Evolutionary conservation across 1,140 invertebrate genomes (phyloP).

Genomic region (Papilio polyxenes): DNA sequence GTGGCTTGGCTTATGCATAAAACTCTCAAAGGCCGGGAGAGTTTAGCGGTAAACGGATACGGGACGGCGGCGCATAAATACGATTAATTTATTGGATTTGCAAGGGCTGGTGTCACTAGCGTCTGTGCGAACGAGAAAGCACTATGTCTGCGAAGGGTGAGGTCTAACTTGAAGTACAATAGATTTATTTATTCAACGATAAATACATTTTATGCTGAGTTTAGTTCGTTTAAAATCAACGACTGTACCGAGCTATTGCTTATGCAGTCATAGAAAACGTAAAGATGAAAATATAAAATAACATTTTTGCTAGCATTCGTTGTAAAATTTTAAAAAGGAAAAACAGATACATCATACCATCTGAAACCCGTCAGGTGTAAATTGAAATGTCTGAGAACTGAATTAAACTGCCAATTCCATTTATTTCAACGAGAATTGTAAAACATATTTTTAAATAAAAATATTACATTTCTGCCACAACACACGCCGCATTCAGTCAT

Average conservation of each 20-base stretch:
- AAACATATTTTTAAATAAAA: too few species aligned
- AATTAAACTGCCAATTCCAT: not conserved
- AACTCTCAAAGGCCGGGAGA: not conserved
- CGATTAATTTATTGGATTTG: conserved; percentile 33
- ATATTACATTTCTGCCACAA: too few species aligned
- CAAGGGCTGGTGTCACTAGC: conserved; percentile 24
- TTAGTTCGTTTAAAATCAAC: not conserved
- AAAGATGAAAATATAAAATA: not conserved
- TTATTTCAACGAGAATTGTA: too few species aligned
- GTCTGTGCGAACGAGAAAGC: conserved; percentile 3
- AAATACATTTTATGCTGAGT: not conserved
- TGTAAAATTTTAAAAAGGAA: not conserved
- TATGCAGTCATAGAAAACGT: not conserved
- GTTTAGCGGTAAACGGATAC: conserved; percentile 27
- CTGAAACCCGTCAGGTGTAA: not conserved
- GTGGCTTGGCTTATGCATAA: not conserved
- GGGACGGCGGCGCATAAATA: conserved; percentile 13
- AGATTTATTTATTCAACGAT: conserved; percentile 17
- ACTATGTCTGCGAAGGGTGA: conserved; percentile 20
- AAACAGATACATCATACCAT: not conserved
- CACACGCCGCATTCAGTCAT: too few species aligned
- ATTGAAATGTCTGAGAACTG: not conserved
- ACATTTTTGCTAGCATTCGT: not conserved
- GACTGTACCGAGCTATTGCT: not conserved
- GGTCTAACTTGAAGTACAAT: not conserved